Conservation (phyloP, 2,797 vertebrate genomes). For the Heterohyrax brucei region DNA sequence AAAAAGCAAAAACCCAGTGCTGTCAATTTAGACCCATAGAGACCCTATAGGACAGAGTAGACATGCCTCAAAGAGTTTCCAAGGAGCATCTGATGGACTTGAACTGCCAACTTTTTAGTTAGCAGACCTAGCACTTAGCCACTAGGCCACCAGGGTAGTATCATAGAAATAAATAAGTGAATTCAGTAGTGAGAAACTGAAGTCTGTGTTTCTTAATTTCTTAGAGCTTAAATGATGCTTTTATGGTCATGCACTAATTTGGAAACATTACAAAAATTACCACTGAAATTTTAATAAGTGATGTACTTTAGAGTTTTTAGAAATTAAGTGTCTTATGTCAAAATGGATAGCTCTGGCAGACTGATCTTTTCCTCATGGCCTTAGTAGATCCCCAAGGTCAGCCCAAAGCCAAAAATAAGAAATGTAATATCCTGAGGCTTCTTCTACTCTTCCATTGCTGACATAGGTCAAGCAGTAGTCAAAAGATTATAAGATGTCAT, state of each 20-base stretch:
- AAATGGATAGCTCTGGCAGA: not conserved
- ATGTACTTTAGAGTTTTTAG: not conserved
- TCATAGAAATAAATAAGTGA: not conserved
- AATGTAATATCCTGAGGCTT: slow-evolving; percentile 60
- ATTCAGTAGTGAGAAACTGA: not conserved
- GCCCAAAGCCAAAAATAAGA: slow-evolving; percentile 69
- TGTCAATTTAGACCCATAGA: no score
- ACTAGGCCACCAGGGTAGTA: not conserved
- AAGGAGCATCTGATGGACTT: no score
- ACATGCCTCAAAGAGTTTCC: no score
- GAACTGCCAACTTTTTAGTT: no score
- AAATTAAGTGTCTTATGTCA: not conserved
- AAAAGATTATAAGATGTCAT: slow-evolving; percentile 65
- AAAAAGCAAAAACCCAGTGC: no score
- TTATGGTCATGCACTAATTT: not conserved
- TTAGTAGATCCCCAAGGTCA: slow-evolving; percentile 64
- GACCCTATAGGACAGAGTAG: no score
- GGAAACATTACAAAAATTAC: slow-evolving; percentile 55
- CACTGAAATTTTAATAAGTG: slow-evolving; percentile 31
- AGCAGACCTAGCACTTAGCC: no score
- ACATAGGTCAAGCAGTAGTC: slow-evolving; percentile 30
- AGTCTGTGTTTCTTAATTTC: slow-evolving; percentile 5
- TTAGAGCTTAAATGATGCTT: not conserved
- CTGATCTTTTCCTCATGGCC: slow-evolving; percentile 32
- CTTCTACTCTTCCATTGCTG: not conserved